Conservation (phyloP, 2,113 vertebrate genomes). For the Cervus canadensis region DNA sequence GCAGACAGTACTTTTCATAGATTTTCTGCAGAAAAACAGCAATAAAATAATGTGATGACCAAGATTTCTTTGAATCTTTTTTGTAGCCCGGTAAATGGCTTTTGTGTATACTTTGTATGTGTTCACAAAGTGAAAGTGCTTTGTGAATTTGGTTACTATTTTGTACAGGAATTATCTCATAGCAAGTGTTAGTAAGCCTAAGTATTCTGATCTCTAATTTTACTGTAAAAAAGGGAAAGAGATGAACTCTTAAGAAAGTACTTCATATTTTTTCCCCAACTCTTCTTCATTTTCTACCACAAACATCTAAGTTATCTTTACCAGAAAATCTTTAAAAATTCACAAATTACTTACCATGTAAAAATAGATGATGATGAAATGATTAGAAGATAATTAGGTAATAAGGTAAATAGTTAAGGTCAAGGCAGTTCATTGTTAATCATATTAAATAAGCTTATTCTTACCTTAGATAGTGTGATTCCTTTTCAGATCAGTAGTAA, state of each 20-base stretch:
- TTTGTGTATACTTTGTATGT: not conserved
- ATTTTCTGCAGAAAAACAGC: conserved; percentile 18
- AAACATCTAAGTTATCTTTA: not conserved
- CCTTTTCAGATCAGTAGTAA: not conserved
- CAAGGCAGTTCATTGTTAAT: not conserved
- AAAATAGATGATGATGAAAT: not conserved
- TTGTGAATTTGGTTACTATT: not conserved
- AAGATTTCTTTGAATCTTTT: conserved; percentile 30
- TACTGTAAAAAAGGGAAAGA: not conserved
- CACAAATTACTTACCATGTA: not conserved
- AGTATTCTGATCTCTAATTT: not conserved
- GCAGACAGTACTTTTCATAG: conserved; percentile 5
- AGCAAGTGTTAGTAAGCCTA: not conserved
- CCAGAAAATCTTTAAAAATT: not conserved
- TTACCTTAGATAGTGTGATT: not conserved
- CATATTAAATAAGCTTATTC: not conserved
- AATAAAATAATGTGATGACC: not conserved
- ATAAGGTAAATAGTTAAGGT: not conserved
- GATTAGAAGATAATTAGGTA: not conserved
- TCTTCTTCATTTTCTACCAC: not conserved
- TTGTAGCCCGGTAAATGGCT: not conserved
- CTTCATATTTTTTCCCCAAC: not conserved
- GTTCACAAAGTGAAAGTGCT: conserved; percentile 8
- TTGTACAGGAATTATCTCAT: not conserved
- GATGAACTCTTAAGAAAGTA: not conserved